Evolutionary conservation across 2,113 vertebrate species (phyloP).

Genomic region (Vulpes lagopus): DNA sequence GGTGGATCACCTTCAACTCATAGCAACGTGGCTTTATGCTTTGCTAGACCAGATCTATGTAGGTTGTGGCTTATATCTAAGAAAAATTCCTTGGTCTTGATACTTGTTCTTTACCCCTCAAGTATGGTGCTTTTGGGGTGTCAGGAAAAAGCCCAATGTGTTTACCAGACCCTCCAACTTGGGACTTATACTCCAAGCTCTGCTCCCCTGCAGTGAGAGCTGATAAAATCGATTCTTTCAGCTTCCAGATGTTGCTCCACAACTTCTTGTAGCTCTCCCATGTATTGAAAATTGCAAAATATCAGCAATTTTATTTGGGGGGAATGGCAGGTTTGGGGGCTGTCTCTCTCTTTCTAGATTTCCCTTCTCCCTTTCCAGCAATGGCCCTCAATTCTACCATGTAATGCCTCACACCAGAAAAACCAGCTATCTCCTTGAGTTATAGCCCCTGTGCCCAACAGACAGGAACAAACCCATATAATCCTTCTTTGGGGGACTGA

Average conservation of each 20-base stretch:
- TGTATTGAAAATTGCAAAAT: background rate
- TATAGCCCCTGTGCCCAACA: background rate
- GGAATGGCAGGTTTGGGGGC: background rate
- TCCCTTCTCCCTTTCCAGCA: background rate
- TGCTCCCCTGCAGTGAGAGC: background rate
- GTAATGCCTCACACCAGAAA: background rate
- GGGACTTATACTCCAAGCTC: background rate
- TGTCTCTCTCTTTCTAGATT: background rate
- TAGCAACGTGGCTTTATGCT: background rate
- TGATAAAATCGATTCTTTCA: background rate
- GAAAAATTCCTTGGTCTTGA: background rate
- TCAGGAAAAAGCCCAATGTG: background rate
- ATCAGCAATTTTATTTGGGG: background rate
- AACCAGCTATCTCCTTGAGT: background rate
- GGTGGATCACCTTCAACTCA: background rate
- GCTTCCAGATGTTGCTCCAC: background rate
- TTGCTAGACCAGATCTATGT: background rate
- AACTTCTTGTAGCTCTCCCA: background rate
- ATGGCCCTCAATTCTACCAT: background rate
- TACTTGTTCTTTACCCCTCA: background rate
- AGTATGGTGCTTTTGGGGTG: background rate
- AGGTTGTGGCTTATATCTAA: background rate
- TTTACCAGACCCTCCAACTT: background rate
- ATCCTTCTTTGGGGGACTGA: background rate
- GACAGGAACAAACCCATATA: background rate